Conservation (phyloP, 2,797 vertebrate species). For the Austrolebias charrua region DNA sequence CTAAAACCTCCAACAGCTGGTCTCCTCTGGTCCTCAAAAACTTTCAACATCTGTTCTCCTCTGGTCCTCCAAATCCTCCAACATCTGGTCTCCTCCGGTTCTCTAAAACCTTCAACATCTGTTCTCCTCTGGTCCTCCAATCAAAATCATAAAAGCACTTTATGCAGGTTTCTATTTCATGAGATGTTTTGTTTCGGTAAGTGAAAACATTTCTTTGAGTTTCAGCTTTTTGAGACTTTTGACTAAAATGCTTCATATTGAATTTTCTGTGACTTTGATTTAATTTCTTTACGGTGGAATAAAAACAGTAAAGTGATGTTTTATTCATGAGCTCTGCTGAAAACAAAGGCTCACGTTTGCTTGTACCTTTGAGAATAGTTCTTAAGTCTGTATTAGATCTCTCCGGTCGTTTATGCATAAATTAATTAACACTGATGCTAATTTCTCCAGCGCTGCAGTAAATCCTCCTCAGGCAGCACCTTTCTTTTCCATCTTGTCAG, state of each 20-base stretch:
- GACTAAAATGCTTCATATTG: slow-evolving; percentile 5
- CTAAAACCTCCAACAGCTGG: no score
- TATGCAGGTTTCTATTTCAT: background rate
- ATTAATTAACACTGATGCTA: slow-evolving; percentile 65
- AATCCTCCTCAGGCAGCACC: slow-evolving; percentile 60
- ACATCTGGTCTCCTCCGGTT: no score
- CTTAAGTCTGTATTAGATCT: slow-evolving; percentile 49
- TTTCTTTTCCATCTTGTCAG: slow-evolving; percentile 69
- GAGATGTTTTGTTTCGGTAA: background rate
- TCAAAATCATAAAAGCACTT: slow-evolving; percentile 5
- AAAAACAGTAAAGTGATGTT: background rate
- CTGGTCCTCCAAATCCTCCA: no score
- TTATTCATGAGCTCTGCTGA: slow-evolving; percentile 39
- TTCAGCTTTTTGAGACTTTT: slow-evolving; percentile 8
- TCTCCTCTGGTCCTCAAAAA: no score
- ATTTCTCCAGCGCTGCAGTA: slow-evolving; percentile 62
- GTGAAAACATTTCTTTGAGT: slow-evolving; percentile 7
- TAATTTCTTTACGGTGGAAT: slow-evolving; percentile 5
- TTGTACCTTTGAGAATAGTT: slow-evolving; percentile 25
- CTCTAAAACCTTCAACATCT: no score
- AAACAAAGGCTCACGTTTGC: slow-evolving; percentile 35
- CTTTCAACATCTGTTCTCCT: no score
- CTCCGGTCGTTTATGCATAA: slow-evolving; percentile 53
- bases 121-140: no score
- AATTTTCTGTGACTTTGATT: slow-evolving; percentile 28